Conservation (phyloP, 2,797 vertebrate genomes). For the Prunella strophiata region DNA sequence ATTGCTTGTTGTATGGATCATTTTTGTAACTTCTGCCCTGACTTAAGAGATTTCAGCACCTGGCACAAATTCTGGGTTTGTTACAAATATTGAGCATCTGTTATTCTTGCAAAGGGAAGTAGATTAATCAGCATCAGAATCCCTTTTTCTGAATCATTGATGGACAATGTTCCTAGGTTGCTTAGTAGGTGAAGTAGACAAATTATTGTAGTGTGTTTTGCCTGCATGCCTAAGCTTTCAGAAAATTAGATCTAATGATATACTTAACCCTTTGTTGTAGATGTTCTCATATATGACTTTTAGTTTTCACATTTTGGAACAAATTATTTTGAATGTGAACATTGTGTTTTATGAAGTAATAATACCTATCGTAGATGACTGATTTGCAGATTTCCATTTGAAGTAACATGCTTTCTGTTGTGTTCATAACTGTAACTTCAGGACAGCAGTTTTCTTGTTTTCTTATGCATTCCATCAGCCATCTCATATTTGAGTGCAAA, state of each 20-base stretch:
- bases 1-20: not conserved
- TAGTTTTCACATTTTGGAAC: not conserved
- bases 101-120: not conserved
- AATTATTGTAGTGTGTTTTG: not conserved
- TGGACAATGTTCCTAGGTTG: rapidly evolving
- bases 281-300: not conserved
- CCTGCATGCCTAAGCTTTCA: not conserved
- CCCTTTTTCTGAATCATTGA: not conserved
- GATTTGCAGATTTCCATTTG: not conserved
- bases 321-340: not conserved
- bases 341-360: not conserved
- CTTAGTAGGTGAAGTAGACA: not conserved
- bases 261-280: not conserved
- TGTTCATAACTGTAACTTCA: not conserved
- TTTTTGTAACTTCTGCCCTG: not conserved
- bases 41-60: not conserved
- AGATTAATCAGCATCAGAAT: not conserved
- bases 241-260: not conserved
- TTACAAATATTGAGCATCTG: not conserved
- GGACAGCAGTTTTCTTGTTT: not conserved
- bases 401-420: not conserved
- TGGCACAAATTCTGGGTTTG: not conserved
- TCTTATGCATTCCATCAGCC: not conserved
- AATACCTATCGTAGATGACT: rapidly evolving
- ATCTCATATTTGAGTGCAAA: not conserved